phyloP scores from a whole-genome alignment of 2,888 invertebrate genomes.

The Phortica okadai region DNA sequence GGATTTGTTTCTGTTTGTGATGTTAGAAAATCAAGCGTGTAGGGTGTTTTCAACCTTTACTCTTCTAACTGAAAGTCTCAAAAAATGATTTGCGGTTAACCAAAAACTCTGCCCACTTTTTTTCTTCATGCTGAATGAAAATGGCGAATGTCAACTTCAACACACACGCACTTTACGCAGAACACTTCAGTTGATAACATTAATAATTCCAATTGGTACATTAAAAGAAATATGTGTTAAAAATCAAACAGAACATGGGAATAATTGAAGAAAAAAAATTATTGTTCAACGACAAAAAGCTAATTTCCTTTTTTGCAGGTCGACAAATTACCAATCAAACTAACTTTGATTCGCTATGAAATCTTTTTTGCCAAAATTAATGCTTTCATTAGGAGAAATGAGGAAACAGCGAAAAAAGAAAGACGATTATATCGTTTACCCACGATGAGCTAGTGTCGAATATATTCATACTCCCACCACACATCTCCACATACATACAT shows the following conservation, averaged over 20 bases:
- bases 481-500: no score
- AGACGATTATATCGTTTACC: no score
- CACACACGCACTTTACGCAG: background rate
- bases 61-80: constrained; percentile 36
- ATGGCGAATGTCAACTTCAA: background rate
- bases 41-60: constrained; percentile 38
- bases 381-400: no score
- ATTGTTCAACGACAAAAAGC: background rate
- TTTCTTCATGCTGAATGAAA: background rate
- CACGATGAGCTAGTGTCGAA: constrained; percentile 19
- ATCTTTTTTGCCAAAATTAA: no score
- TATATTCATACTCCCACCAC: background rate
- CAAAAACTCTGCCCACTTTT: constrained; percentile 53
- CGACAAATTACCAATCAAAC: no score
- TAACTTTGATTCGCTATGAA: no score
- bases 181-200: background rate
- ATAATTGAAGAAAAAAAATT: background rate
- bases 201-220: constrained; percentile 50
- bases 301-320: background rate
- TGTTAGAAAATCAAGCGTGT: background rate
- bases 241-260: background rate
- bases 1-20: background rate
- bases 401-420: no score
- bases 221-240: constrained; percentile 40
- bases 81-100: constrained; percentile 59